Evolutionary conservation across 2,888 invertebrate genomes (phyloP).

Genomic region (Hypomecis punctinalis): DNA sequence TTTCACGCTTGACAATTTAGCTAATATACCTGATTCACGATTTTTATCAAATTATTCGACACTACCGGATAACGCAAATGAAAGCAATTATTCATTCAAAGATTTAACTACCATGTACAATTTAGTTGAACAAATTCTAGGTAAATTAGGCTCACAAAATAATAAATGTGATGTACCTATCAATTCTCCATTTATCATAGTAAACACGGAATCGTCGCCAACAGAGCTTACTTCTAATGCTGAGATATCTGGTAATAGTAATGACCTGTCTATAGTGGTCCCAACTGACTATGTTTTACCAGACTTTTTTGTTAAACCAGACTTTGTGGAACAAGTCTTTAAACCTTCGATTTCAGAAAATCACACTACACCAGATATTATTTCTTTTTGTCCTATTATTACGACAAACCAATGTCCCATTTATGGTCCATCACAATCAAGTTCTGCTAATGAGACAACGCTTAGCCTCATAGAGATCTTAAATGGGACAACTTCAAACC

Average conservation of each 20-base stretch:
- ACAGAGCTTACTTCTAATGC: not conserved
- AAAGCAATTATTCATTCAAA: not conserved
- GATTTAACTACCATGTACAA: slow-evolving; percentile 2
- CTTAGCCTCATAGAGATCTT: slow-evolving; percentile 11
- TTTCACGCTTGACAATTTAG: not conserved
- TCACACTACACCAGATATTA: not conserved
- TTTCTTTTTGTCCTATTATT: slow-evolving; percentile 6
- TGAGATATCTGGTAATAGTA: not conserved
- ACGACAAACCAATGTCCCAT: slow-evolving; percentile 15
- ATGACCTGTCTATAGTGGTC: not conserved
- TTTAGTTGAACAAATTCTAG: slow-evolving; percentile 2
- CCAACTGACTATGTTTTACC: not conserved
- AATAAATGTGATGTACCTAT: not conserved
- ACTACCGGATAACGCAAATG: not conserved
- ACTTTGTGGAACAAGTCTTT: not conserved
- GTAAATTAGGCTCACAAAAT: not conserved
- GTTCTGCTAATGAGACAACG: not conserved
- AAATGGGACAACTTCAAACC: slow-evolving; percentile 10
- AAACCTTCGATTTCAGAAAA: not conserved
- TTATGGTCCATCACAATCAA: not conserved
- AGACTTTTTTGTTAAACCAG: not conserved
- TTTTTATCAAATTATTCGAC: slow-evolving; percentile 3
- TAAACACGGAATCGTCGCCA: not conserved
- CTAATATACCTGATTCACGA: not conserved
- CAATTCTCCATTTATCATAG: not conserved